These are phyloP conservation scores for Alligator mississippiensis DNA, from an alignment of 2,113 vertebrate genomes.

Conservation along the genomic window DNA sequence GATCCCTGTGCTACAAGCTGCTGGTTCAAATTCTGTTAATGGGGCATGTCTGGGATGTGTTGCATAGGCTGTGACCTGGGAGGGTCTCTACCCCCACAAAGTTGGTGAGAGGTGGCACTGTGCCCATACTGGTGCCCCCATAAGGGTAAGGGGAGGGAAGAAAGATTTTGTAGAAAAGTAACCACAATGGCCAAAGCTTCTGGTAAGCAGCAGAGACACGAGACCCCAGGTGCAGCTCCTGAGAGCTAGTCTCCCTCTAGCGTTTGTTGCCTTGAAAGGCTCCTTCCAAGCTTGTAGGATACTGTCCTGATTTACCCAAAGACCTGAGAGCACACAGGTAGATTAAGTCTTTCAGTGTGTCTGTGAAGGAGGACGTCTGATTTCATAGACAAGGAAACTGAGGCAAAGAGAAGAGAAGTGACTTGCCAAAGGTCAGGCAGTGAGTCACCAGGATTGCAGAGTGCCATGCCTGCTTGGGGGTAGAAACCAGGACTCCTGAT, in stretches of 20 bases:
- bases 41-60: neutral
- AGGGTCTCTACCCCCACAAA: no score
- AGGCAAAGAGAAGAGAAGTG: neutral
- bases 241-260: neutral
- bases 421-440: neutral
- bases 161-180: neutral
- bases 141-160: neutral
- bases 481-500: neutral
- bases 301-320: neutral
- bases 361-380: neutral
- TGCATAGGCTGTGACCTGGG: no score
- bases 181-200: neutral
- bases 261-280: neutral
- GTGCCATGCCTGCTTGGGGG: rapidly evolving
- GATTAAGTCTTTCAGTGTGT: neutral
- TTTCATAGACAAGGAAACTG: neutral
- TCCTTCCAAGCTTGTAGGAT: neutral
- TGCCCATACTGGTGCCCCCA: neutral
- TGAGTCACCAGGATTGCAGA: neutral
- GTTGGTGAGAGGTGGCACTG: no score
- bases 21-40: neutral
- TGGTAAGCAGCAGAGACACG: neutral
- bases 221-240: neutral
- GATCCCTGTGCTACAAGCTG: neutral
- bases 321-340: neutral